These are phyloP conservation scores for Phylloscopus trochilus DNA, from an alignment of 2,113 vertebrate species.

Conservation along the genomic window DNA sequence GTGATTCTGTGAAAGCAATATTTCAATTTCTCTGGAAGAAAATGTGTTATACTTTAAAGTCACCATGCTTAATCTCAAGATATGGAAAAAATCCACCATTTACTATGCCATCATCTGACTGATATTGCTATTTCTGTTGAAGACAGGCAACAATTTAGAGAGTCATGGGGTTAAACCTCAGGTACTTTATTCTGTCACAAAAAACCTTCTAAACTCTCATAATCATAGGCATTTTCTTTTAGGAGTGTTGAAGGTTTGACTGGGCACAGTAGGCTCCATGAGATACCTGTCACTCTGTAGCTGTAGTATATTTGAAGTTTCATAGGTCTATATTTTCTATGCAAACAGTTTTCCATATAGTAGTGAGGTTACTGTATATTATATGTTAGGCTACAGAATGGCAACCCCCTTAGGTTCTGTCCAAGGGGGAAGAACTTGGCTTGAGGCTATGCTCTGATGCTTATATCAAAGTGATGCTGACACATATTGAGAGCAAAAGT, in stretches of 20 bases:
- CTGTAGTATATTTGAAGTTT: not conserved
- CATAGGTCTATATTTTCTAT: not conserved
- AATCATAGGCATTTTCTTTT: not conserved
- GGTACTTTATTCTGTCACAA: not conserved
- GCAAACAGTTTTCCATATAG: not conserved
- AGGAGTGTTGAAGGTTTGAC: not conserved
- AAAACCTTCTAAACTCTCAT: not conserved
- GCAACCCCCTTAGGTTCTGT: not conserved
- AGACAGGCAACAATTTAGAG: not conserved
- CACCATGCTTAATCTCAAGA: not conserved
- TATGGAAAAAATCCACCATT: not conserved
- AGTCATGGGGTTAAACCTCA: accelerated
- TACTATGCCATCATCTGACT: not conserved
- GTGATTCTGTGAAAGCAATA: not conserved
- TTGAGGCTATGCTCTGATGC: conserved; percentile 9
- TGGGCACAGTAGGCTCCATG: not conserved
- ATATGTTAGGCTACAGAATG: not conserved
- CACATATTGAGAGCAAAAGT: not conserved
- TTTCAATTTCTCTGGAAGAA: not conserved
- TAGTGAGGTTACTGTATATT: not conserved
- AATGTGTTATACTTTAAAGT: not conserved
- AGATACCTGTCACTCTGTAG: not conserved
- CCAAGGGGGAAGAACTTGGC: not conserved
- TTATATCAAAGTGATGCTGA: conserved; percentile 19
- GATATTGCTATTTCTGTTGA: not conserved